These are phyloP conservation scores for silkworm (Bombyx mori) DNA, from an alignment of 1,140 invertebrate genomes.

Conservation along the genomic window ASM3026992v2 NC_085107.1:14020001-14020500, in stretches of 20 bases:
- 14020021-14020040: slow-evolving; percentile 2
- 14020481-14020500: no score
- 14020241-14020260: slow-evolving; percentile 36
- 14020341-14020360: slow-evolving; percentile 17
- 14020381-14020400: slow-evolving; percentile 10
- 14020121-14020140: not conserved
- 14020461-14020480: no score
- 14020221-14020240: slow-evolving; percentile 30
- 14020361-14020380: slow-evolving; percentile 20
- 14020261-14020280: slow-evolving; percentile 36
- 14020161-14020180: not conserved
- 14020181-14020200: no score
- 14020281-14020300: slow-evolving; percentile 22
- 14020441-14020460: no score
- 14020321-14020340: slow-evolving; percentile 14
- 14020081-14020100: no score
- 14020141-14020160: not conserved
- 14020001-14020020: slow-evolving; percentile 4
- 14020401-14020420: slow-evolving; percentile 7
- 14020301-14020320: slow-evolving; percentile 8
- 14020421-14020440: not conserved
- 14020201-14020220: no score
- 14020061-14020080: not conserved
- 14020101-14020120: no score
- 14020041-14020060: not conserved